Evolutionary conservation across 2,113 vertebrate species (phyloP).

Genomic region (Lates calcarifer): DNA sequence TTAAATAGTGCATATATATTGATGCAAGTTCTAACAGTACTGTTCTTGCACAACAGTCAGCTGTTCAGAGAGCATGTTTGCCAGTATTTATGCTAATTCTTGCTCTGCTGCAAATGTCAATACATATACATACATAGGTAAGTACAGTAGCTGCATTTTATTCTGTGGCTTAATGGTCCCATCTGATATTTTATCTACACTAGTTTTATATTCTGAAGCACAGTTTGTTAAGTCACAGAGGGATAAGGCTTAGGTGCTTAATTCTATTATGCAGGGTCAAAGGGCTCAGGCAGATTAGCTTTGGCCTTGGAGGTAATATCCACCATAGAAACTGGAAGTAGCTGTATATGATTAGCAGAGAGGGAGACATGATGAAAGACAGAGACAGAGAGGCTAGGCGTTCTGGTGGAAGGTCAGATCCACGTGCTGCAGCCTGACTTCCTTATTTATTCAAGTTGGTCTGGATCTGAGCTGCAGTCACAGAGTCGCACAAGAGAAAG

Average conservation of each 20-base stretch:
- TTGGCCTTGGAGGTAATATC: slow-evolving; percentile 56
- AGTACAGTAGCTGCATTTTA: not conserved
- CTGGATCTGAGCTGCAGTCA: slow-evolving; percentile 19
- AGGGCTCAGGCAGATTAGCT: slow-evolving; percentile 62
- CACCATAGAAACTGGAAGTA: slow-evolving; percentile 33
- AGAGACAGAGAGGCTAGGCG: not conserved
- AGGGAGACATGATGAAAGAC: slow-evolving; percentile 38
- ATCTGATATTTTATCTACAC: slow-evolving; percentile 23
- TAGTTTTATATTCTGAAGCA: slow-evolving; percentile 32
- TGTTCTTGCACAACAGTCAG: not conserved
- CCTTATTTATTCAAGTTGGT: slow-evolving; percentile 23
- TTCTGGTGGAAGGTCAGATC: slow-evolving; percentile 42
- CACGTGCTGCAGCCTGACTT: slow-evolving; percentile 17
- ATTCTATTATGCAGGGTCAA: slow-evolving; percentile 67
- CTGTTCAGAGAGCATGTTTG: not conserved
- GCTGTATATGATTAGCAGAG: slow-evolving; percentile 52
- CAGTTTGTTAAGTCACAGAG: slow-evolving; percentile 9
- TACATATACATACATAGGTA: not conserved
- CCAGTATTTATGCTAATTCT: not conserved
- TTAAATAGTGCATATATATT: not conserved
- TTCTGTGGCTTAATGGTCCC: not conserved
- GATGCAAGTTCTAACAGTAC: not conserved
- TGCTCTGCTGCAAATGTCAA: not conserved
- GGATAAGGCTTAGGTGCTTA: slow-evolving; percentile 53
- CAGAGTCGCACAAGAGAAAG: not conserved